Evolutionary conservation across 2,888 invertebrate genomes (phyloP).

Genomic region (Himalopsyche anomala): DNA sequence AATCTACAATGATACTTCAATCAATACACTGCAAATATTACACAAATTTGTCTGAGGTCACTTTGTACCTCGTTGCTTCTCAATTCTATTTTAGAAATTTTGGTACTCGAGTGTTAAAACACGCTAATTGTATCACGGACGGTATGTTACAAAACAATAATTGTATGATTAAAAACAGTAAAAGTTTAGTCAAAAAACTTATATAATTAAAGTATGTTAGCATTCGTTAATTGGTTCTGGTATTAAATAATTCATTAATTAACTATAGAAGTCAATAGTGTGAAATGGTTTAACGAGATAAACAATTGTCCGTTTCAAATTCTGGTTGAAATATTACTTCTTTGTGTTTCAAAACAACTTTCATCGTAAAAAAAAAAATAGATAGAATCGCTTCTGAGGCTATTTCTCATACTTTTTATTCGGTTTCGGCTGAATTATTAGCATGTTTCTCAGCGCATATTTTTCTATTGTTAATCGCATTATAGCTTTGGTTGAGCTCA

Average conservation of each 20-base stretch:
- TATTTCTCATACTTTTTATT: slow-evolving; percentile 45
- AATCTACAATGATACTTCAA: no score
- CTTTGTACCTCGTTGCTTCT: no score
- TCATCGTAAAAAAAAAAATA: background rate
- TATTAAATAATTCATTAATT: slow-evolving; percentile 34
- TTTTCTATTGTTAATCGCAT: background rate
- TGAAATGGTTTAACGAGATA: background rate
- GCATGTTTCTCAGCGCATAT: slow-evolving; percentile 1
- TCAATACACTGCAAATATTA: no score
- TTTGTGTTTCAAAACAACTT: slow-evolving; percentile 27
- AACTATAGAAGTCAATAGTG: background rate
- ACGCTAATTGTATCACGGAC: no score
- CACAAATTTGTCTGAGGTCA: no score
- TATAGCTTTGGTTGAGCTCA: background rate
- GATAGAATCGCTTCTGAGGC: background rate
- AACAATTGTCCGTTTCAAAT: slow-evolving; percentile 7
- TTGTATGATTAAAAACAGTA: no score
- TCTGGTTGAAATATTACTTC: background rate
- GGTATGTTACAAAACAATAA: no score
- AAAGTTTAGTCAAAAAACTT: no score
- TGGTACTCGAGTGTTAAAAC: no score
- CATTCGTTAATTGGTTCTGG: background rate
- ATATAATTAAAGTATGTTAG: background rate
- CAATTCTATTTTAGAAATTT: no score
- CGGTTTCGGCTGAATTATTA: background rate